phyloP scores from a whole-genome alignment of 1,140 invertebrate genomes.

The Neodiprion virginianus region DNA sequence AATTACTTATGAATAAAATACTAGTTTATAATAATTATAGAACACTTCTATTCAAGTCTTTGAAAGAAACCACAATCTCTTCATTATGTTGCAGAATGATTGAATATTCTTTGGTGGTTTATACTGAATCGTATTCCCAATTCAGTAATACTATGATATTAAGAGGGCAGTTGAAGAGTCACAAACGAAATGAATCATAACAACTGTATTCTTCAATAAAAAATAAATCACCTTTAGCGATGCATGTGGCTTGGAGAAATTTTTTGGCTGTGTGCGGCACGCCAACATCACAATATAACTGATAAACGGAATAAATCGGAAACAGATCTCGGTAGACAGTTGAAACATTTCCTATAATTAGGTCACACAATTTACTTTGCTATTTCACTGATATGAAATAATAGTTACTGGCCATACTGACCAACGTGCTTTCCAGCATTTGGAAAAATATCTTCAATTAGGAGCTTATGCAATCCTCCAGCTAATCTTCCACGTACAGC shows the following conservation, averaged over 20 bases:
- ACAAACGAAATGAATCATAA: too few relatives aligned
- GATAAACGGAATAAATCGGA: slow-evolving; percentile 59
- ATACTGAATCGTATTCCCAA: too few relatives aligned
- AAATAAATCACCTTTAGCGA: slow-evolving; percentile 27
- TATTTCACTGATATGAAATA: background rate
- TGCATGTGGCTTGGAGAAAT: slow-evolving; percentile 50
- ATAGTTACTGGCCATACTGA: slow-evolving; percentile 30
- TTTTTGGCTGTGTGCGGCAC: slow-evolving; percentile 58
- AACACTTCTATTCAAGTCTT: background rate
- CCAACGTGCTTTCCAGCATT: slow-evolving; percentile 52
- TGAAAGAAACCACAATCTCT: too few relatives aligned
- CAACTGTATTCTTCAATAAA: background rate
- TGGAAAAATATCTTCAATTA: slow-evolving; percentile 58
- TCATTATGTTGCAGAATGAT: too few relatives aligned
- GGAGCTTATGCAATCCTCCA: slow-evolving; percentile 59
- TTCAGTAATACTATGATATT: too few relatives aligned
- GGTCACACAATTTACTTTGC: slow-evolving; percentile 6
- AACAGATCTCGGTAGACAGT: slow-evolving; percentile 54
- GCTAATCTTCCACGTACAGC: slow-evolving; percentile 50
- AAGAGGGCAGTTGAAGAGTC: too few relatives aligned
- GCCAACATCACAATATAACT: slow-evolving; percentile 58
- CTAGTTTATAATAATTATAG: background rate
- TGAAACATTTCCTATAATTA: slow-evolving; percentile 46
- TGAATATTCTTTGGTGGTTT: too few relatives aligned
- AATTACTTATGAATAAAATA: background rate